A percentile compares a stretch with the other conserved stretches of the same genome.
Conservation (phyloP, 2,797 vertebrate genomes). For the Urophycis tenuis region DNA sequence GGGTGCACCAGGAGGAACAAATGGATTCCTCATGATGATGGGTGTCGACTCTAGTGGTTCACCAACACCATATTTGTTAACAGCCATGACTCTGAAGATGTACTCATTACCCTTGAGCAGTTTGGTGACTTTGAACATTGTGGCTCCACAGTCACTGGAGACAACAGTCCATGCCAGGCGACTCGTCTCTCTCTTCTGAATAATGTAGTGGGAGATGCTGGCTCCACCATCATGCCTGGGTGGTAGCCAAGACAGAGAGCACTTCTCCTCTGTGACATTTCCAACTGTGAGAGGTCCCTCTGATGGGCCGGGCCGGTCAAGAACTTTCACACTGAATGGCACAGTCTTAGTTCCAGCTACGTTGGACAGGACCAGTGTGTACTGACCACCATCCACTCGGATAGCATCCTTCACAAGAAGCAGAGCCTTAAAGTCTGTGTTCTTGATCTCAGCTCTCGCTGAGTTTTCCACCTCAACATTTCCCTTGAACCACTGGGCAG, state of each 20-base stretch:
- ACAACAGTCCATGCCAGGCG: slow-evolving; percentile 96
- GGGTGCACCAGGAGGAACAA: slow-evolving; percentile 85
- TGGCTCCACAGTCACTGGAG: slow-evolving; percentile 84
- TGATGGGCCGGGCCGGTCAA: slow-evolving; percentile 93
- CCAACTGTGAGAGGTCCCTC: slow-evolving; percentile 89
- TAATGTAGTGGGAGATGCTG: slow-evolving; percentile 88
- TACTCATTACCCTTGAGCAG: slow-evolving; percentile 97
- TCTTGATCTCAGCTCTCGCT: slow-evolving; percentile 89
- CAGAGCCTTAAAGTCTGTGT: slow-evolving; percentile 88
- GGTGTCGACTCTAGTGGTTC: slow-evolving; percentile 91
- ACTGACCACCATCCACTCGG: slow-evolving; percentile 94
- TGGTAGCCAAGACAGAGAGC: slow-evolving; percentile 87
- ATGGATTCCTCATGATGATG: slow-evolving; percentile 94
- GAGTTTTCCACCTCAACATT: slow-evolving; percentile 90
- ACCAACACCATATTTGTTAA: slow-evolving; percentile 93
- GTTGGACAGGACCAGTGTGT: slow-evolving; percentile 89
- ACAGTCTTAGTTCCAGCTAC: slow-evolving; percentile 90
- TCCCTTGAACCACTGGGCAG: slow-evolving; percentile 91
- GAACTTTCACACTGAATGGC: slow-evolving; percentile 88
- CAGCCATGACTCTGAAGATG: slow-evolving; percentile 94
- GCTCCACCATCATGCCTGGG: slow-evolving; percentile 93
- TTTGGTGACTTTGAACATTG: slow-evolving; percentile 94
- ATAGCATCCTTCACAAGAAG: slow-evolving; percentile 92
- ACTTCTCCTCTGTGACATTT: slow-evolving; percentile 94
- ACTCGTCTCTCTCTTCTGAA: slow-evolving; percentile 98